Base-by-base conservation (phyloP, 2,113 vertebrate species). In the Pedetes capensis region DNA sequence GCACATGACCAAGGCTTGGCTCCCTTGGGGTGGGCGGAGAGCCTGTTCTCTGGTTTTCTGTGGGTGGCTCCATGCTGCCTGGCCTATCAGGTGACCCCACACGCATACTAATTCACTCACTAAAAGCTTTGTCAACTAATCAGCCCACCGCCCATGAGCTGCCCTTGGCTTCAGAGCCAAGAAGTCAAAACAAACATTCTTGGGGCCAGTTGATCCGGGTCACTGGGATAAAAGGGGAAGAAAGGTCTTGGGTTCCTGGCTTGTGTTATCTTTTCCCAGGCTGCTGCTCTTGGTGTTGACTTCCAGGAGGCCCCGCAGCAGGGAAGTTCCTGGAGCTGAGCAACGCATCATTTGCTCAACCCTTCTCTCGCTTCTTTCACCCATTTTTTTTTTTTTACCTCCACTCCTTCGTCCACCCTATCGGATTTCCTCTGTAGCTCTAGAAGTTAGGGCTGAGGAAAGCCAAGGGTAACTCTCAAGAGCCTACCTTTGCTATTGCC, bases 101-200 rank as follows among this genome's bases (percentile, higher is more conserved):
- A 53, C 74, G 82, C 42, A 82, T 63, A 91, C 81, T 96, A 91
- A 95, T 86, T 96, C 18, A 0, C 61, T 90, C 95, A 71, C 87
- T 92, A 92, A 91, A 93, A 93, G 84, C 93, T 94, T 86, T 85
- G 76, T 90, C 94, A 94, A 22, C 78, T 71, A 82, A 96, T 92
- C 74, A 74, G 86, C 23, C 81, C 42, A 42, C 47, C 25, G 34
- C 87, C 89, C 44, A 96, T 39, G 69, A 59, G 23, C 83, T 83
- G 90, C 93, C 76, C 32, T 22, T 27, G 83, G 92, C 68, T 96
- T 80, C 87, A n/a, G 72, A 92, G 59, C 53, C 74, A 75, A 97
- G 94, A 91, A 96, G 85, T 95, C 93, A 96, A 97, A 97, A 97
- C 91, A 97, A 96, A 97, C 95, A 96, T 44, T 5, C 68, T 49